Evolutionary conservation across 2,888 invertebrate species (phyloP), one percentile per base, ranked within the genome.

Genomic region (Philereme transversata): DNA sequence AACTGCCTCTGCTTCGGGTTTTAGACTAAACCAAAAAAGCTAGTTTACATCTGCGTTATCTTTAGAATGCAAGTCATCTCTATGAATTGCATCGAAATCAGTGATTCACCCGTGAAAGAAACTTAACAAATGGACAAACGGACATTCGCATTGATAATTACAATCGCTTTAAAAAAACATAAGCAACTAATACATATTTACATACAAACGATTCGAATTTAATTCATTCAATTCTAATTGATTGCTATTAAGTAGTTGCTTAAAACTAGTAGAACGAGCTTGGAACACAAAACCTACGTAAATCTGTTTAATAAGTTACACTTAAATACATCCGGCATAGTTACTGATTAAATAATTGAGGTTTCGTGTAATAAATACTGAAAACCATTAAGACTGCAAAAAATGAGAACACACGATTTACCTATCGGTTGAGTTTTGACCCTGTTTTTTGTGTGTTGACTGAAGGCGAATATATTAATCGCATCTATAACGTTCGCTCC

Each of bases 241-340:
- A 34, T 33, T 6, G 9, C 34, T 9, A 36, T 48, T 36, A 36
- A 9, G 34, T 36, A 48, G 36, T 48, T 48, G 34, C n/a, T 5
- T 4, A 38, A 11, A 1, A 38, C 7, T 4, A 1, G 7, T 38
- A 5, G 8, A 50, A 22, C 38, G 38, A 6, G 47, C 44, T 68
- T 35, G 68, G 44, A 66, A 64, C 66, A 64, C 67, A 57, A 69
- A 64, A 66, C 68, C 66, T 68, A 41, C 22, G 22, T 2, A 3
- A 22, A 22, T 35, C 35, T 41, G 10, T 9, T 48, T 7, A 58
- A 41, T 10, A 8, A 38, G 6, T 38, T 38, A 38, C 0, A 5
- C 7, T 47, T 57, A 47, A 40, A 38, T 35, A 51, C 45, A 49
- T 56, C 44, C 11, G 11, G 38, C 38, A 36, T 38, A 4, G 9